Evolutionary conservation across 2,113 vertebrate genomes (phyloP), one percentile per base, ranked within the genome.

Genomic region (Neodontobutis hainanensis): DNA sequence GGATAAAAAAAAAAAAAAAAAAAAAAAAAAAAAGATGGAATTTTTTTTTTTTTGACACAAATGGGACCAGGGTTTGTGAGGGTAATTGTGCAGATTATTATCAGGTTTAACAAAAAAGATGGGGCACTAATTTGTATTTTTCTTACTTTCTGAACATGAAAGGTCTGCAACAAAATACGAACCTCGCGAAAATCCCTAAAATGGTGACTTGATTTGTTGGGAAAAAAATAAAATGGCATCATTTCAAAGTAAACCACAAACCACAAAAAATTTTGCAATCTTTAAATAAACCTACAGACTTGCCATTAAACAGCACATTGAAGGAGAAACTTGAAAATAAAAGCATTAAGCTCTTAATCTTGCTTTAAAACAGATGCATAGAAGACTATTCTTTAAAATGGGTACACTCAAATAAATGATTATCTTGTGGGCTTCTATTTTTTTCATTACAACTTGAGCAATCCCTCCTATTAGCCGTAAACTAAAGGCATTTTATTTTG

Each of bases 21-120:
- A 6, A 0, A 65, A 38, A 3, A 10, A 11, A 52, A n/a, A n/a
- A n/a, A n/a, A n/a, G n/a, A n/a, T n/a, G n/a, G n/a, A n/a, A n/a
- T n/a, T n/a, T n/a, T n/a, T n/a, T n/a, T n/a, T n/a, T n/a, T n/a
- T n/a, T 35, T 53, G 34, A 7, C 44, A 44, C 0, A 45, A 73
- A 56, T 55, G 51, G 66, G 9, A 74, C 49, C 68, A 68, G 74
- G 78, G 80, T 65, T 75, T 27, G 19, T 27, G 19, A 27, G 19
- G 50, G 38, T 40, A 52, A 34, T 27, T 27, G 19, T 27, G 19
- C 19, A 32, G 10, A 27, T 6, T 52, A 11, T 34, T 11, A 27
- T 10, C 27, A 32, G 49, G 9, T 19, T 11, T 5, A 34, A 27
- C 50, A 4, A 19, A n/a, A 55, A 36, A 36, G 7, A 35, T n/a